Evolutionary conservation across 92 coral and sea anemone genomes (phyloP), one percentile per base, ranked within the genome.

Genomic region (Parazoanthus swiftii): DNA sequence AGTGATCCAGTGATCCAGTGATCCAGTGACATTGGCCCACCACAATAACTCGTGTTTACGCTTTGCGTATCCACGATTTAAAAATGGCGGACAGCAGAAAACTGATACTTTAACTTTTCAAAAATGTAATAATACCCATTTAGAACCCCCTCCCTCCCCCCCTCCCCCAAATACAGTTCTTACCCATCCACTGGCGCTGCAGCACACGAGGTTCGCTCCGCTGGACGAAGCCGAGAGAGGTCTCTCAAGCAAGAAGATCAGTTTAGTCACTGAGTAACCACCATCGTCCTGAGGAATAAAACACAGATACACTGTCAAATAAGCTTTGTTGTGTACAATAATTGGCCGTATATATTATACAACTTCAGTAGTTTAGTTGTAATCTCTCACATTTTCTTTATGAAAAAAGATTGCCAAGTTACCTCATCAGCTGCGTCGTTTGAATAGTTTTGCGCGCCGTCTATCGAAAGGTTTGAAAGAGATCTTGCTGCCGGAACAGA

Each of bases 141-240:
- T 29, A 29, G 33, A 29, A 4, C 42, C 42, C 42, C 42, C 42
- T 39, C 42, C 42, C 42, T 1, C 76, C 8, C 76, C 18, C 42
- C 33, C 8, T 43, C 76, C 8, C 76, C 18, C 38, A 7, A 58
- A 81, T 4, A 3, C 2, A 37, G 11, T 66, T 25, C 99, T 85
- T 85, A 96, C 99, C 98, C 96, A 94, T 76, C 99, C 99, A 81
- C 92, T 92, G 7, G 95, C 94, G 54, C 92, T 94, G 80, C 99
- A 95, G 37, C 95, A 96, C 11, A 96, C 91, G 11, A 96, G 93
- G 87, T 95, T 96, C 5, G 98, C 97, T 82, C 94, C 95, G 9
- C 75, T 85, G 63, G 93, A 50, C 65, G 92, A 86, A 11, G 93
- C 94, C 18, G 98, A 90, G 90, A 79, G 90, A 48, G 98, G 96